Base-by-base conservation (phyloP, 2,888 invertebrate genomes). In the Cyclophora albipunctata region DNA sequence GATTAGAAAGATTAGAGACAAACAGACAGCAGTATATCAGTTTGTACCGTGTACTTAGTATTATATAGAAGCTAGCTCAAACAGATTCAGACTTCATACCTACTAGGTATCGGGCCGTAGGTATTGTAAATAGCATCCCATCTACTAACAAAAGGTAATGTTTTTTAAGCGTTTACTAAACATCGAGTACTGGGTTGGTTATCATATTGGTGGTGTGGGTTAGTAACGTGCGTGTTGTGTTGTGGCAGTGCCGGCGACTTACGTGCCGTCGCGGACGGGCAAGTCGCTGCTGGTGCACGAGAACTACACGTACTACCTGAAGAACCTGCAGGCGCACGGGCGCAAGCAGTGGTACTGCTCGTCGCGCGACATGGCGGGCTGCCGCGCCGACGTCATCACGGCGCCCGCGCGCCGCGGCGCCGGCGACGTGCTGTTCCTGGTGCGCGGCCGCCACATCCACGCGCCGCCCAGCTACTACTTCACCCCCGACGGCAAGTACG, bases 321-420 rank as follows among this genome's bases (percentile, higher is more conserved):
- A 88, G 81, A 87, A 88, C 60, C 68, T 82, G 49, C 87, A 87
- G 63, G 84, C 87, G 42, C 84, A 86, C 55, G 87, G 86, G 1
- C 72, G 87, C 53, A 86, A 86, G 75, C 88, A 87, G 73, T 88
- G 88, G 88, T 87, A 87, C 71, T 88, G 88, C 63, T 87, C 87
- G 34, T 85, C 87, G 46, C 67, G 87, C 20, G 87, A 87, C 63
- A 88, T 87, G 87, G 86, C 87, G 3, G 87, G 87, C 37, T 88
- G 87, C 58, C 79, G 87, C 7, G 87, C 88, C 34, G 87, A 87
- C 71, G 82, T 87, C 62, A 86, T 87, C 73, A 87, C 87, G 34
- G 87, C 87, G 3, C 87, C 85, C 5, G 75, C 78, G 34, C 58
- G 55, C 34, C 47, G 64, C 34, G 79, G 78, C 3, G 49, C 55